Evolutionary conservation across 2,888 invertebrate genomes (phyloP), one percentile per base, ranked within the genome.

Genomic region (Tipula lateralis): DNA sequence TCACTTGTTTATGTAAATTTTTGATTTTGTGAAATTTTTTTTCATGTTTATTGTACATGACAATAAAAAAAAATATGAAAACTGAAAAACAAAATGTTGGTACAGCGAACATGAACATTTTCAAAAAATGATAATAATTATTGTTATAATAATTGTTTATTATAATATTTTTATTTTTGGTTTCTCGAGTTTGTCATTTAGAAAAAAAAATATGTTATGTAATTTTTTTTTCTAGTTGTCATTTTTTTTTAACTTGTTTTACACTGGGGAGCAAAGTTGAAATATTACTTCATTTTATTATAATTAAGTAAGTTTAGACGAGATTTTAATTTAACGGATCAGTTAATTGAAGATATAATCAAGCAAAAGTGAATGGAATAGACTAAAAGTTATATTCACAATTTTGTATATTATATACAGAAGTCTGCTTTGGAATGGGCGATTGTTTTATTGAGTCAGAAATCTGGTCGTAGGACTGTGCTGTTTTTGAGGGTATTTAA

Each of bases 21-120:
- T 66, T 66, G 66, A 66, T 66, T 66, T 66, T 66, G 24, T 24
- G 24, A 66, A 24, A n/a, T 24, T 66, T 19, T 66, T 7, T 66
- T 66, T 66, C 66, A 66, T 66, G 66, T 66, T 66, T 66, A 24
- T 66, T 66, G 66, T 66, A 66, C 13, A n/a, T n/a, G 66, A 66
- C 66, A 66, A 66, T 66, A 66, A 44, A 36, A 36, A 16, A 44
- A 44, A n/a, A 66, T 13, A 66, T 39, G 9, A 39, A 39, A 39
- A 5, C 13, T 39, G n/a, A 50, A 50, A 50, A 50, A 50, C 44
- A 50, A 50, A 50, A 50, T 66, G 66, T 66, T 66, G 66, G 66
- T 24, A 66, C 19, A 50, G 2, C 16, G 24, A 66, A 24, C 66
- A 24, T 66, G 66, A 66, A 66, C 24, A 24, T 66, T 19, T 50